Conservation (phyloP, 2,888 invertebrate species). For the Hyposoter didymator region DNA sequence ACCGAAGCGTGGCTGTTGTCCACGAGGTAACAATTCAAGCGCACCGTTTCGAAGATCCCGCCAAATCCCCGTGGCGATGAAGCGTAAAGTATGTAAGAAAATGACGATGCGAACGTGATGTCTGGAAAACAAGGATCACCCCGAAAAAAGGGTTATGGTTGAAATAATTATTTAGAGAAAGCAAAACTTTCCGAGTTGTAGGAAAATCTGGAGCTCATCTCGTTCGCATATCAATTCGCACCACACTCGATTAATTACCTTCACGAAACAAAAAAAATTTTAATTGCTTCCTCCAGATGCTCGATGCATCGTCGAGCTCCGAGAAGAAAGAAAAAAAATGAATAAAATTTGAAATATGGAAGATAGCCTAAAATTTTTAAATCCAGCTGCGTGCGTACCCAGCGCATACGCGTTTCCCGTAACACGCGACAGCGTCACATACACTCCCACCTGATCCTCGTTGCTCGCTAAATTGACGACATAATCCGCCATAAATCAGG, state of each 20-base stretch:
- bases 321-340: conserved; percentile 13
- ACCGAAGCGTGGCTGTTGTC: neutral
- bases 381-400: neutral
- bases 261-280: neutral
- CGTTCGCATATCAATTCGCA: neutral
- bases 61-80: conserved; percentile 5
- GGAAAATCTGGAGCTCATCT: neutral
- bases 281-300: no score
- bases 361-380: conserved; percentile 5
- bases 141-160: neutral
- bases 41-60: conserved; percentile 19
- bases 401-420: conserved; percentile 34
- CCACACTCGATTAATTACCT: neutral
- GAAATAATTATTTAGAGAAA: neutral
- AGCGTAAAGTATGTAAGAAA: conserved; percentile 20
- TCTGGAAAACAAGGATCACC: neutral
- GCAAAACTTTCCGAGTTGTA: neutral
- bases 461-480: conserved; percentile 81
- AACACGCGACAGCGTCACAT: conserved; percentile 58
- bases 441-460: conserved; percentile 82
- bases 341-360: conserved; percentile 25
- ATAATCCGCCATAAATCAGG: conserved; percentile 84
- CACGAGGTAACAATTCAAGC: neutral
- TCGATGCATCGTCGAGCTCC: neutral
- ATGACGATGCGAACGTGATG: conserved; percentile 4